Base-by-base conservation (phyloP, 2,888 invertebrate genomes). In the Leucozona laternaria region DNA sequence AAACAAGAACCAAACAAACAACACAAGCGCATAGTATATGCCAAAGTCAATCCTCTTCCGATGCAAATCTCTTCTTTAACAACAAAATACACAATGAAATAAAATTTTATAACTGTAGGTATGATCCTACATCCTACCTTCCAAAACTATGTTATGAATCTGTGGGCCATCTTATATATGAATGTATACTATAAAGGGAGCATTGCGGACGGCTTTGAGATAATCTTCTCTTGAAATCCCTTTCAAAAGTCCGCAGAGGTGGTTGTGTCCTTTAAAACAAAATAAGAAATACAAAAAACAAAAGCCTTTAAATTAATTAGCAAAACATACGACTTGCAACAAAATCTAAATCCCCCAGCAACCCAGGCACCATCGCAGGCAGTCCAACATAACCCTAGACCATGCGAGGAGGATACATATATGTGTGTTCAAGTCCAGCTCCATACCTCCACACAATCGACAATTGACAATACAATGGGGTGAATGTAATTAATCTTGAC, bases 401-500 rank as follows among this genome's bases (percentile, higher is more conserved):
- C 20, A 45, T 28, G 13, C 2, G 40, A 17, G 31, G n/a, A n/a
- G n/a, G n/a, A n/a, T n/a, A n/a, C n/a, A n/a, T 17, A 11, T 17
- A n/a, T 76, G 76, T 79, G 40, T 76, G 79, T 79, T 45, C 84
- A 66, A 76, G 64, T 34, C 25, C 15, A 58, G n/a, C 62, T 40
- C 53, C 75, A 55, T 22, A 17, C 48, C 48, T 77, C 68, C 68
- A 64, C 73, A 78, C 58, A 86, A 86, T 79, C 78, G 79, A 82
- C 82, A 82, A 91, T 91, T 91, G 91, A 91, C 91, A 91, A 90
- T 90, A 91, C 91, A 91, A 91, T 91, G 90, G 91, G 90, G 91
- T 89, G 90, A 90, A 91, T 91, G 91, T 91, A 91, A 91, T 91
- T 91, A 91, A 91, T 91, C 91, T 91, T 91, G 91, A 91, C 91